Percentiles rank a stretch among this genome's conserved stretches.
These are phyloP conservation scores for Lampris megalopsis DNA, from an alignment of 2,113 vertebrate genomes.

Conservation along the genomic window DNA sequence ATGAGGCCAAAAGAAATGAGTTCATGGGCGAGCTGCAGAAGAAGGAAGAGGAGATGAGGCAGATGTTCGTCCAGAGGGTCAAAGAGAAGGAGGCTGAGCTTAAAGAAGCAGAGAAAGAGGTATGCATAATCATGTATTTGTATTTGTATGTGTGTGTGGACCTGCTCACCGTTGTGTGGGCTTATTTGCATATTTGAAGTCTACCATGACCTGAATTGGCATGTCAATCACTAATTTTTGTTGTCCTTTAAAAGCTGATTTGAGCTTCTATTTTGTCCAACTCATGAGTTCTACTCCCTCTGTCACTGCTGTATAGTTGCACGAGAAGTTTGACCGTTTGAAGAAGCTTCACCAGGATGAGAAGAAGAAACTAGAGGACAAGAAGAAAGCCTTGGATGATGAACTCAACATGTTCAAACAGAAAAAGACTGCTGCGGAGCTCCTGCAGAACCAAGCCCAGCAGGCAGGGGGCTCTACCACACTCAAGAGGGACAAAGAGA, in stretches of 20 bases:
- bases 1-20: conserved; percentile 98
- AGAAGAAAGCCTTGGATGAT: conserved; percentile 94
- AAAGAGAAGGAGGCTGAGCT: conserved; percentile 98
- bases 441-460: conserved; percentile 94
- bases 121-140: conserved; percentile 59
- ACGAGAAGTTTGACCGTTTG: conserved; percentile 97
- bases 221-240: neutral
- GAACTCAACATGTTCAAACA: conserved; percentile 97
- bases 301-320: conserved; percentile 81
- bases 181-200: neutral
- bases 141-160: neutral
- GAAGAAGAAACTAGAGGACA: conserved; percentile 98
- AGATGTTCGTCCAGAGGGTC: conserved; percentile 99
- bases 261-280: neutral
- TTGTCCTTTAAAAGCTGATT: neutral
- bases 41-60: conserved; percentile 99
- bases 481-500: conserved; percentile 98
- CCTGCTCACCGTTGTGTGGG: neutral
- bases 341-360: conserved; percentile 99
- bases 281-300: neutral
- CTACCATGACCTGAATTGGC: neutral
- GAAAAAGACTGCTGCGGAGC: conserved; percentile 95
- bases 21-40: conserved; percentile 98
- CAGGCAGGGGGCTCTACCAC: conserved; percentile 97
- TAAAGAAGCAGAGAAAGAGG: conserved; percentile 99